phyloP scores from a whole-genome alignment of 2,113 vertebrate species.

The Phoxinus phoxinus region DNA sequence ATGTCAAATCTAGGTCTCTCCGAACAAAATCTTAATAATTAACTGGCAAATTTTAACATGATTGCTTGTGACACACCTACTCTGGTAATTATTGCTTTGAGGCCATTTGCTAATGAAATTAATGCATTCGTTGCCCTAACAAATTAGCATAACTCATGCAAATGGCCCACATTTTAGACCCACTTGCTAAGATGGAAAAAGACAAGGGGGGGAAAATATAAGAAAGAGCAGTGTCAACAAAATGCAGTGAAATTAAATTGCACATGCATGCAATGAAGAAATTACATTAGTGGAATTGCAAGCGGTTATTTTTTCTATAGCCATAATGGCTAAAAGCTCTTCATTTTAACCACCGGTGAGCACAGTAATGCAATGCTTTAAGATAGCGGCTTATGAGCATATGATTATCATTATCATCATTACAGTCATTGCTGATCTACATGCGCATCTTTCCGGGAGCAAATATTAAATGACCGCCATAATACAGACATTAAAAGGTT shows the following conservation, averaged over 20 bases:
- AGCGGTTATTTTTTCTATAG: constrained; percentile 66
- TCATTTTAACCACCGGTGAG: constrained; percentile 77
- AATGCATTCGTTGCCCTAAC: constrained; percentile 99
- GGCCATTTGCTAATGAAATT: constrained; percentile 99
- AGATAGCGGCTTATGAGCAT: constrained; percentile 66
- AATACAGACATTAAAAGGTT: constrained; percentile 77
- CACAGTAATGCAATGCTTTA: constrained; percentile 70
- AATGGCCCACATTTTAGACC: constrained; percentile 95
- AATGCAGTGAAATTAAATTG: constrained; percentile 76
- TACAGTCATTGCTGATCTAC: constrained; percentile 71
- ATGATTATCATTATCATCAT: constrained; percentile 76
- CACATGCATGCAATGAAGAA: constrained; percentile 73
- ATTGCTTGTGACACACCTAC: constrained; percentile 99
- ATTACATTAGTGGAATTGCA: constrained; percentile 77
- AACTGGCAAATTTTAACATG: constrained; percentile 99
- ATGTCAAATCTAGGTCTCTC: constrained; percentile 92
- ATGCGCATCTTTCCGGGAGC: constrained; percentile 72
- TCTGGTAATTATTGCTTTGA: constrained; percentile 99
- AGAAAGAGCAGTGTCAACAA: constrained; percentile 70
- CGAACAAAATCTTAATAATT: constrained; percentile 99
- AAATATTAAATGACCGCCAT: constrained; percentile 73
- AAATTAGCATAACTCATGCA: constrained; percentile 99
- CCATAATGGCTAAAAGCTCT: constrained; percentile 81
- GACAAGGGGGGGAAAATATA: constrained; percentile 44
- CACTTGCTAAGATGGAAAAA: constrained; percentile 70